Evolutionary conservation across 2,113 vertebrate species (phyloP), one percentile per base, ranked within the genome.

Genomic region (Nycticryphes semicollaris): DNA sequence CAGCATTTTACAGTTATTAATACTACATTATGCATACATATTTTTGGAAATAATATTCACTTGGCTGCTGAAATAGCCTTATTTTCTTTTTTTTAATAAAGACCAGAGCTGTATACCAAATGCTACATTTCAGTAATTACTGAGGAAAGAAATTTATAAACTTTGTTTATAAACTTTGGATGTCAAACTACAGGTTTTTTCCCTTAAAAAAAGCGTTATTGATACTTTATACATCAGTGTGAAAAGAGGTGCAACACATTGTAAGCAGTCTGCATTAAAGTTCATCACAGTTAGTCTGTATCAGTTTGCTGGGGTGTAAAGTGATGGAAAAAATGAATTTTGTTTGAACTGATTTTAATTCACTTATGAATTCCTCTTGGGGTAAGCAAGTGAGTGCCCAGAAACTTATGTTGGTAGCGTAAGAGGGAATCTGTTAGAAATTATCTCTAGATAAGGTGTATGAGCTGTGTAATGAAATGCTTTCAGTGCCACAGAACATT

Each of bases 371-470:
- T 90, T 95, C 54, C 93, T 96, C 93, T 89, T 89, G 95, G 91
- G 92, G 45, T 90, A 95, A 85, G 77, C n/a, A 66, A 93, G 62
- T 59, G 84, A 95, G 88, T 96, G 90, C 83, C 84, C 97, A 93
- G 95, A 95, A 98, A 97, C 89, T 92, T 92, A 90, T 68, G 89
- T 96, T 97, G 97, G 92, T 72, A 94, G 93, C 96, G 45, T 50
- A 97, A 97, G 87, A 93, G 96, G 95, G 81, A 96, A 97, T 97
- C 97, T 98, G 97, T 98, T 98, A 98, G 94, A 97, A 98, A 97
- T 98, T 98, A 97, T 89, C 84, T 97, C 94, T 96, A 96, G 95
- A 96, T 98, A 97, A 98, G 92, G 94, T 94, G 90, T 86, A 95
- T 92, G 91, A 97, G 85, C 93, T 96, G 70, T 92, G 78, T 93